Percentiles rank a stretch among this genome's conserved stretches.
These are phyloP conservation scores for Hormaphis cornu DNA, from an alignment of 1,140 invertebrate species.

Conservation along the genomic window DNA sequence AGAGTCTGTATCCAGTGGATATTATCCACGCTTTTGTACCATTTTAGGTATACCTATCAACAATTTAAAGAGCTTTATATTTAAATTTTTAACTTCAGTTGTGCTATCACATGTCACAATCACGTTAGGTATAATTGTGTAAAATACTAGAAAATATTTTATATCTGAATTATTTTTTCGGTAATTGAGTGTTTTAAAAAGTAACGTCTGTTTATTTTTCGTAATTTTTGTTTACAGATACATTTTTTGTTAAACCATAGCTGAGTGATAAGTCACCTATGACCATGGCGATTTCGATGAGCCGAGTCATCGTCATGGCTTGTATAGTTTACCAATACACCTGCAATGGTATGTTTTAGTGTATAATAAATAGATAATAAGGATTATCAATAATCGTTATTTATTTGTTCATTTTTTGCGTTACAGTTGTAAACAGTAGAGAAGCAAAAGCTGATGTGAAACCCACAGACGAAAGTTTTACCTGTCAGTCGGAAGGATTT, in stretches of 20 bases:
- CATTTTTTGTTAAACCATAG: not conserved
- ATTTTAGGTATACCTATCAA: too few relatives aligned
- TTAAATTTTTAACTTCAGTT: not conserved
- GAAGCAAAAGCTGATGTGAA: not conserved
- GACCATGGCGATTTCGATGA: not conserved
- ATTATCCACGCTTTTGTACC: too few relatives aligned
- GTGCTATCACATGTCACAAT: not conserved
- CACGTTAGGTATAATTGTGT: not conserved
- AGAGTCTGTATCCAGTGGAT: too few relatives aligned
- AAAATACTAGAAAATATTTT: not conserved
- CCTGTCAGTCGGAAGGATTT: conserved; percentile 51
- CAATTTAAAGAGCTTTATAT: too few relatives aligned
- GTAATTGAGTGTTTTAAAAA: not conserved
- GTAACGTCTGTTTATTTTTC: not conserved
- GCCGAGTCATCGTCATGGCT: conserved; percentile 5
- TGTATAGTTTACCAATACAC: not conserved
- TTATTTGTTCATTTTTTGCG: not conserved
- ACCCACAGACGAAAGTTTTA: conserved; percentile 36
- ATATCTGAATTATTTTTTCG: not conserved
- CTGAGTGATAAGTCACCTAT: not conserved
- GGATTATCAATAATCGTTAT: not conserved
- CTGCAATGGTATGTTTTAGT: not conserved
- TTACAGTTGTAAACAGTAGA: not conserved
- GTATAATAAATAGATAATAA: not conserved
- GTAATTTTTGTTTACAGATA: not conserved